A percentile compares a stretch with the other conserved stretches of the same genome.
phyloP scores from a whole-genome alignment of 2,113 vertebrate genomes.

The Gallinago paraguaiae region DNA sequence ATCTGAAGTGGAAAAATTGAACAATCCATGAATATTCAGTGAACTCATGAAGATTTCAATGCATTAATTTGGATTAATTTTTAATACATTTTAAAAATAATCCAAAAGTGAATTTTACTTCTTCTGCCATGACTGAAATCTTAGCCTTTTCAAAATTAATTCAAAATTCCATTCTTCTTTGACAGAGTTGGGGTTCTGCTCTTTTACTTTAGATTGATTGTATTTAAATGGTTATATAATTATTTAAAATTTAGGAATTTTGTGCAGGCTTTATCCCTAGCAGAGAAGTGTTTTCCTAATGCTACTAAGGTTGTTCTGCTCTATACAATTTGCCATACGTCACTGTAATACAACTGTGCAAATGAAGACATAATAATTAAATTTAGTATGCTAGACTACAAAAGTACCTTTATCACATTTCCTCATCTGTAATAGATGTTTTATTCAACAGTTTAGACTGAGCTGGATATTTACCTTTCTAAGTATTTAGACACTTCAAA shows the following conservation, averaged over 20 bases:
- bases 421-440: background rate
- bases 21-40: background rate
- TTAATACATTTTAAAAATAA: background rate
- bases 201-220: background rate
- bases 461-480: background rate
- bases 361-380: background rate
- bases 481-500: background rate
- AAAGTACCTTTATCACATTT: background rate
- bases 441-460: background rate
- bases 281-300: background rate
- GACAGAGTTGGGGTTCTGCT: background rate
- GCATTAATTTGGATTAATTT: background rate
- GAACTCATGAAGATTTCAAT: background rate
- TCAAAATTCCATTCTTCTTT: background rate
- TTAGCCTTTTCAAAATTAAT: background rate
- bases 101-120: background rate
- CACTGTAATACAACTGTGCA: background rate
- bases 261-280: background rate
- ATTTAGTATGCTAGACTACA: background rate
- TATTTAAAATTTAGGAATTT: background rate
- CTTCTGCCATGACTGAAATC: background rate
- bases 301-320: background rate
- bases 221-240: background rate
- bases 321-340: background rate
- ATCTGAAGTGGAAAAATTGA: background rate